Base-by-base conservation (phyloP, 2,113 vertebrate species). In the Octodon degus region DNA sequence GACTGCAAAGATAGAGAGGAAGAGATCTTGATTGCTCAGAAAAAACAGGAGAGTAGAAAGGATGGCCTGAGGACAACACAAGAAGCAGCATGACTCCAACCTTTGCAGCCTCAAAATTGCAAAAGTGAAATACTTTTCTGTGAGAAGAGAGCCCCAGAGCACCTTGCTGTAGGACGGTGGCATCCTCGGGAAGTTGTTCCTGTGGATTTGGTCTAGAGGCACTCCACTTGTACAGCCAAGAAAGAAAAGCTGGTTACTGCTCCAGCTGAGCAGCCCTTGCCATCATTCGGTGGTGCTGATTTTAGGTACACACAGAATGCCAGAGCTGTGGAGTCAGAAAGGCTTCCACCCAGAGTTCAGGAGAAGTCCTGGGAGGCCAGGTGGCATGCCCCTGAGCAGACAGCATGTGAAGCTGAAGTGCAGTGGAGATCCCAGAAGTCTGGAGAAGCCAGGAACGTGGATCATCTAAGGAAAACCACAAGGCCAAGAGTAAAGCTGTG, bases 111-210 rank as follows among this genome's bases (percentile, higher is more conserved):
- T 34, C 67, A 34, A 6, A 34, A 34, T 7, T 17, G 32, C 32
- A 34, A 17, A 68, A 68, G 32, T 68, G 32, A 34, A 34, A 67
- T 11, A 32, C 67, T 68, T 16, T 6, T 12, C 65, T 34, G 6
- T 34, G 14, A 34, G 67, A 17, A 34, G 67, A 34, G 14, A 68
- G 32, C 67, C 13, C 11, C 13, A 34, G 67, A 68, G 14, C 32
- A 17, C 32, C 5, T 0, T 2, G 32, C 19, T 70, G 16, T 34
- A n/a, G 16, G 12, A 7, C 3, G 16, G 67, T 2, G 5, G 32
- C 32, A 34, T 13, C 16, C 67, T 70, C 17, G 5, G 32, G 32
- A 34, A 34, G 67, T 17, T 68, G 5, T 32, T 17, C 32, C 67
- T 68, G 5, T 17, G 67, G 32, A n/a, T 34, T 19, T 70, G 67